Conservation (phyloP, 2,888 invertebrate genomes). For the Lepidocyrtoides sp. region DNA sequence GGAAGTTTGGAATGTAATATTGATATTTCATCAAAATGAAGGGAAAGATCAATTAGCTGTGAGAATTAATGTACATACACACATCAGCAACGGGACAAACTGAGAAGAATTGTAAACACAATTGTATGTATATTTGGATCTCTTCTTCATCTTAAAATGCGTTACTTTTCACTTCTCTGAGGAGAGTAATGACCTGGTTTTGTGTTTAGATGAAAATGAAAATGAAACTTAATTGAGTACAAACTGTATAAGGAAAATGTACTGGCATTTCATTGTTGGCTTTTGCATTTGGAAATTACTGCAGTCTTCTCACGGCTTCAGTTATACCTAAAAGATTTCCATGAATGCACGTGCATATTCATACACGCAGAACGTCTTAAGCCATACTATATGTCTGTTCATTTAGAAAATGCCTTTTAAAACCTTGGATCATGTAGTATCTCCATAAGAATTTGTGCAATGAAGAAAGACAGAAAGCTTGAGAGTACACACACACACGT, state of each 20-base stretch:
- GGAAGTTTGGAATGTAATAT: not conserved
- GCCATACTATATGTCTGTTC: too few relatives aligned
- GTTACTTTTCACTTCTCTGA: not conserved
- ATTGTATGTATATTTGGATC: not conserved
- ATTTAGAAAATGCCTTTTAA: too few relatives aligned
- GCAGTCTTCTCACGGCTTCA: not conserved
- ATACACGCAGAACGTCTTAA: too few relatives aligned
- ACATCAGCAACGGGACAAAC: too few relatives aligned
- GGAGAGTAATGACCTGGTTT: conserved; percentile 21
- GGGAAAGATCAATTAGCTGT: not conserved
- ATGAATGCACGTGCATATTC: too few relatives aligned
- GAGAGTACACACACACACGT: not conserved
- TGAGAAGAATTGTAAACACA: not conserved
- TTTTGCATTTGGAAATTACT: not conserved
- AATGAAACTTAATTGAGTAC: conserved; percentile 62
- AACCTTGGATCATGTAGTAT: not conserved
- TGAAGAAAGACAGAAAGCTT: not conserved
- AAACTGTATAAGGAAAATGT: not conserved
- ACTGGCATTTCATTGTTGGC: not conserved
- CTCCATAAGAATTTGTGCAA: not conserved
- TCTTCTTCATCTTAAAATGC: not conserved
- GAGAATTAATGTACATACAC: too few relatives aligned
- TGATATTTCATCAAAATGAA: not conserved
- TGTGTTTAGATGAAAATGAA: conserved; percentile 20
- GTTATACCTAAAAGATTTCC: not conserved